Base-by-base conservation (phyloP, 2,113 vertebrate species). In the Perca fluviatilis region DNA sequence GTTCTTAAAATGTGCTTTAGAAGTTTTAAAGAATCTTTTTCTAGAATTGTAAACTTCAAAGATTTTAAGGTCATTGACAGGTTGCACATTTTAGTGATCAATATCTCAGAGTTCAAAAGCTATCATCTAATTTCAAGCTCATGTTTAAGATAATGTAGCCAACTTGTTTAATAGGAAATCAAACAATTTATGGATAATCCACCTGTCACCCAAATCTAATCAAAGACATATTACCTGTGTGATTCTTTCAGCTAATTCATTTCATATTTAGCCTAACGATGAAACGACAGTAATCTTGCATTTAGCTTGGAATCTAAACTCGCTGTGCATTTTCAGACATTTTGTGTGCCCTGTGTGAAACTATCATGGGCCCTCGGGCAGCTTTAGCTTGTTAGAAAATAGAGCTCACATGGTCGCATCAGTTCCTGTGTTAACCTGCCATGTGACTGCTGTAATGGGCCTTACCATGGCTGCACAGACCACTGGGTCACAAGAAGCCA, bases 391-490 rank as follows among this genome's bases (percentile, higher is more conserved):
- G 84, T 91, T 88, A 84, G 89, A 94, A 95, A 95, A 95, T 92
- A 88, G 81, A 91, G 87, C 93, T 94, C 94, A 95, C 94, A 95
- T 95, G 93, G 85, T 94, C 18, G 53, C 72, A 89, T 91, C 88
- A 88, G 81, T 83, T 64, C 72, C 83, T 89, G 76, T 6, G 49
- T 86, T 91, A 95, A 94, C 90, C 87, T 92, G 88, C 86, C 95
- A 95, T 95, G 95, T 95, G 95, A 96, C 95, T 89, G 75, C 89
- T 71, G 83, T 95, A 93, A 93, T 95, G 91, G 85, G 90, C 84
- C 85, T 85, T 86, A 88, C 82, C 89, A 85, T 88, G 85, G 83
- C 84, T 91, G 86, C 76, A 82, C 65, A 82, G 78, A 93, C 78
- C 83, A 75, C 90, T 83, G 86, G 90, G 92, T 95, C 94, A 93